Evolutionary conservation across 2,113 vertebrate genomes (phyloP).

Genomic region (Edolisoma coerulescens): DNA sequence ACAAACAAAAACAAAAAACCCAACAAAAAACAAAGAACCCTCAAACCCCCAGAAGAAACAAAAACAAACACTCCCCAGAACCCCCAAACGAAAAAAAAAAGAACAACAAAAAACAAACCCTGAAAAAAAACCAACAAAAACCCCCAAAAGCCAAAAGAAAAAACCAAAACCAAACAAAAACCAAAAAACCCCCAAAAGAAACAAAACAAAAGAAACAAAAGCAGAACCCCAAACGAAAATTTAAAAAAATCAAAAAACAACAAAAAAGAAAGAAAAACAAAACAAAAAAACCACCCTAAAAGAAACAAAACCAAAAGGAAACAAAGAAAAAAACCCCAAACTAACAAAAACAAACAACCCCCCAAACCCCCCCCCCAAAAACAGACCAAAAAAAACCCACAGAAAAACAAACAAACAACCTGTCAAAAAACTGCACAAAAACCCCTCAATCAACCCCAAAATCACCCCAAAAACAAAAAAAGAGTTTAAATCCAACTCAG

Average conservation of each 20-base stretch:
- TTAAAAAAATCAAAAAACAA: too few relatives aligned
- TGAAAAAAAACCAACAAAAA: not conserved
- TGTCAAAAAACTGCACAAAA: not conserved
- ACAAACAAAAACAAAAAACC: not conserved
- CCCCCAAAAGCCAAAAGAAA: not conserved
- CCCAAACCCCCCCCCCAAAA: not conserved
- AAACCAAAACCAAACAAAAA: not conserved
- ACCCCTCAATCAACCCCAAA: accelerated
- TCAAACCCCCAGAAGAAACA: not conserved
- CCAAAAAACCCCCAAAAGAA: not conserved
- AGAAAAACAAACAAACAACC: not conserved
- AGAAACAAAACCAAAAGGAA: too few relatives aligned
- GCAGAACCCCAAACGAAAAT: not conserved
- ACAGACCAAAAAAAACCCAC: accelerated
- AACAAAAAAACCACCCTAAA: not conserved
- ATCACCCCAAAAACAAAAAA: not conserved
- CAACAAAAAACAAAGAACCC: not conserved
- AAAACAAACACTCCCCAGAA: not conserved
- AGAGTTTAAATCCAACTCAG: not conserved
- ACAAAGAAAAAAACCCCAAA: too few relatives aligned
- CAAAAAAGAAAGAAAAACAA: not conserved
- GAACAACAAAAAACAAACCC: too few relatives aligned
- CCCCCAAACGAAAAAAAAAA: too few relatives aligned
- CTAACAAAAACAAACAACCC: not conserved
- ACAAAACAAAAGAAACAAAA: not conserved